These are phyloP conservation scores for Octomys mimax DNA, from an alignment of 2,797 vertebrate genomes.

Conservation along the genomic window DNA sequence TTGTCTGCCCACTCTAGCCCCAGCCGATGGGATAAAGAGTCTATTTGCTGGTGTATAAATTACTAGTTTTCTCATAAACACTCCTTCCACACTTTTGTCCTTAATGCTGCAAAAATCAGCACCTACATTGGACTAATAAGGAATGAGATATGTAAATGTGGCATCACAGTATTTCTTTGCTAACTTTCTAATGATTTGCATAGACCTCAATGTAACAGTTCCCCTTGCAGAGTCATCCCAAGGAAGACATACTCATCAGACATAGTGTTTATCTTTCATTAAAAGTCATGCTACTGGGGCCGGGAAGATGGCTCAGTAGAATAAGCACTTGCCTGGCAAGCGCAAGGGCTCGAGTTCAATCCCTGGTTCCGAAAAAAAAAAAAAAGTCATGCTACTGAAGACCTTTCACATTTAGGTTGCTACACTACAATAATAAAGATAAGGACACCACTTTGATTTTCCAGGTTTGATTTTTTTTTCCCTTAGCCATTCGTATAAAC, in stretches of 20 bases:
- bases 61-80: background rate
- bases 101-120: background rate
- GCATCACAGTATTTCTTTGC: background rate
- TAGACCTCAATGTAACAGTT: background rate
- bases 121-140: background rate
- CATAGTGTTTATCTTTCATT: background rate
- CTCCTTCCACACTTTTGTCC: background rate
- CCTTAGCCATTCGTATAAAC: background rate
- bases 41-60: background rate
- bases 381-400: background rate
- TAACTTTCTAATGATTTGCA: background rate
- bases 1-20: background rate
- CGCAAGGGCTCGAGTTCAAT: too few species aligned
- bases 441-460: constrained; percentile 3
- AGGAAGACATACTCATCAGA: background rate
- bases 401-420: background rate
- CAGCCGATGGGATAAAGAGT: background rate
- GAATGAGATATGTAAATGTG: background rate
- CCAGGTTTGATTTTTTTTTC: background rate
- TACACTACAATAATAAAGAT: background rate
- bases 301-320: too few species aligned
- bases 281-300: background rate
- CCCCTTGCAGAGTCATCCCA: background rate
- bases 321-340: too few species aligned
- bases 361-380: too few species aligned